Evolutionary conservation across 2,797 vertebrate species (phyloP).

Genomic region (Helostoma temminkii): DNA sequence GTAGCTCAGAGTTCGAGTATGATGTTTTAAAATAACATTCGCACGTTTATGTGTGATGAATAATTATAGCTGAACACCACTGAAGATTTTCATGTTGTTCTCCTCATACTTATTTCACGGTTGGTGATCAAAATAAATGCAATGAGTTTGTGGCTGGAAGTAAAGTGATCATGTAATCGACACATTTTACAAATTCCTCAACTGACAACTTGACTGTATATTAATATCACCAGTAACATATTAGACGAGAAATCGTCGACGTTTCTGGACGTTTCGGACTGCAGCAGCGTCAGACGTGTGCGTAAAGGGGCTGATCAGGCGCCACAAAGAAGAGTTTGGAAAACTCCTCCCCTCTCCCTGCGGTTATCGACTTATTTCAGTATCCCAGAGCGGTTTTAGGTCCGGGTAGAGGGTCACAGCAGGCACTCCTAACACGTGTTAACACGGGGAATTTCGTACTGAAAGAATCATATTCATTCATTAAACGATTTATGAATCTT

Average conservation of each 20-base stretch:
- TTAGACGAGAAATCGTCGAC: fast-evolving
- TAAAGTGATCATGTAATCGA: constrained; percentile 3
- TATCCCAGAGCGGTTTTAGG: constrained; percentile 13
- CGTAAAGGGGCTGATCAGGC: neutral
- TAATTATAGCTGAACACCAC: constrained; percentile 27
- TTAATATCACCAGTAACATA: neutral
- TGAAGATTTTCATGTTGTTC: constrained; percentile 1
- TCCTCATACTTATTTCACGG: neutral
- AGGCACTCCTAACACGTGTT: constrained; percentile 55
- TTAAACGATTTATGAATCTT: neutral
- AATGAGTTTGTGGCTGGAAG: neutral
- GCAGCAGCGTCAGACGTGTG: neutral
- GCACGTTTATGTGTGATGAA: neutral
- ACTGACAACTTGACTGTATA: neutral
- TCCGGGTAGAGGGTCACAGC: constrained; percentile 56
- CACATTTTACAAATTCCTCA: neutral
- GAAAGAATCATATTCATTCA: neutral
- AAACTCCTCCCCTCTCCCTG: constrained; percentile 65
- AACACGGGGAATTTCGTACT: constrained; percentile 1
- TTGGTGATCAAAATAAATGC: constrained; percentile 10
- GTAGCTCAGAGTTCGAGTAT: constrained; percentile 8
- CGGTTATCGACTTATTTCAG: constrained; percentile 19
- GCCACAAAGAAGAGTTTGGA: neutral
- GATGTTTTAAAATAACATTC: constrained; percentile 6
- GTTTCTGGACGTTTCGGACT: neutral